Base-by-base conservation (phyloP, 2,888 invertebrate genomes). In the Enchytraeus crypticus region DNA sequence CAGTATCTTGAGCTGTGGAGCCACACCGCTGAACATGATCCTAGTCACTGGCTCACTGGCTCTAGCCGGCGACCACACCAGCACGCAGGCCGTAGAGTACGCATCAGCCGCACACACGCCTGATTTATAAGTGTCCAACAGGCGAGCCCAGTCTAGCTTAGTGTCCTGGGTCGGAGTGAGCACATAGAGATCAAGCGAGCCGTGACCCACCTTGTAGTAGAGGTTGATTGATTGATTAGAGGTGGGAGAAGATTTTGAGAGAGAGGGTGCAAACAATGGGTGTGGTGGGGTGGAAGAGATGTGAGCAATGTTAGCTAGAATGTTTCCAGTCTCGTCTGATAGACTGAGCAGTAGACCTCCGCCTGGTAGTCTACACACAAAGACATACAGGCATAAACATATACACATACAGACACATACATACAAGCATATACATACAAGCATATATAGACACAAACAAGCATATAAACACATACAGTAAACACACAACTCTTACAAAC, bases 141-240 rank as follows among this genome's bases (percentile, higher is more conserved):
- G 26, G 14, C 21, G 8, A 18, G 49, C 8, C 49, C 49, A 47
- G 23, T 47, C 49, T 8, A 8, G 38, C 77, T 88, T 88, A 29
- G 90, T 90, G 78, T 95, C 93, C 80, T 88, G 89, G 70, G 73
- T 64, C 26, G 96, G 96, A 83, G 91, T 95, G 66, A 96, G 84
- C 69, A 95, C 89, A 81, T 92, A 96, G 92, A 96, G 92, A 77
- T 96, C 93, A 69, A 96, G 82, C 61, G 92, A 92, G 61, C 88
- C 87, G 70, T 84, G 83, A 1, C 84, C 84, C 71, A 93, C 92
- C 84, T 96, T 96, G 78, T 95, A 93, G 79, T 95, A 96, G 0
- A 96, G 83, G 77, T 93, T 96, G 60, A 96, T 88, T 1, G 96
- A 95, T 65, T 92, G 90, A 23, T 14, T 11, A 23, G 49, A 23